Conservation (phyloP, 2,797 vertebrate genomes). For the Lateolabrax maculatus region DNA sequence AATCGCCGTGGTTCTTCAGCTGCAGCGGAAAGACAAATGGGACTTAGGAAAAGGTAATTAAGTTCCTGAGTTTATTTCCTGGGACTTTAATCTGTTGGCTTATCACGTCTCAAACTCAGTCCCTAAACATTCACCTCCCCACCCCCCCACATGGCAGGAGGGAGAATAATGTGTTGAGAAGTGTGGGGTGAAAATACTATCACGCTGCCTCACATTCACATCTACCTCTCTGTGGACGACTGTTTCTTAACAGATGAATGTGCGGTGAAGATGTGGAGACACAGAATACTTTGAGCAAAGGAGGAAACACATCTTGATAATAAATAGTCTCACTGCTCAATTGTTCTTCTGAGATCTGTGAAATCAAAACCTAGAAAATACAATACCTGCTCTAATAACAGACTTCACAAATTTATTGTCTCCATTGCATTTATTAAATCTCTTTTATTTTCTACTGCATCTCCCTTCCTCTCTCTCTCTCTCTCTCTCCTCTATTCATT, state of each 20-base stretch:
- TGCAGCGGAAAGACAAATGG: neutral
- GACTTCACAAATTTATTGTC: slow-evolving; percentile 28
- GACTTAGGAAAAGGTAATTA: neutral
- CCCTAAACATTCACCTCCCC: neutral
- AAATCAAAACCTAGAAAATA: slow-evolving; percentile 37
- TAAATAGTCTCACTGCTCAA: slow-evolving; percentile 35
- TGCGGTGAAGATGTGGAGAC: neutral
- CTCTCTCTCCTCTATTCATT: slow-evolving; percentile 18
- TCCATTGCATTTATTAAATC: slow-evolving; percentile 46
- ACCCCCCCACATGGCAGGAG: too few species aligned
- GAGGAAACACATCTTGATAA: slow-evolving; percentile 33
- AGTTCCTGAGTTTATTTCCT: neutral
- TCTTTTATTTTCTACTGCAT: slow-evolving; percentile 8
- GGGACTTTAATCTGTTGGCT: neutral
- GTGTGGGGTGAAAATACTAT: neutral
- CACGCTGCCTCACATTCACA: slow-evolving; percentile 4
- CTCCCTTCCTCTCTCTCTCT: neutral
- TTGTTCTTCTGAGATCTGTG: slow-evolving; percentile 43
- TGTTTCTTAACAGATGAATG: slow-evolving; percentile 1
- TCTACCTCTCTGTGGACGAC: neutral
- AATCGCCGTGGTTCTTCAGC: neutral
- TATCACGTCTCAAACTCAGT: neutral
- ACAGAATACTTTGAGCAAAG: neutral
- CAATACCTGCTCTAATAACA: slow-evolving; percentile 53
- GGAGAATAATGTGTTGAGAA: neutral